A percentile compares a stretch with the other conserved stretches of the same genome.
These are phyloP conservation scores for Anoplolepis gracilipes DNA, from an alignment of 1,140 invertebrate species.

Conservation along the genomic window DNA sequence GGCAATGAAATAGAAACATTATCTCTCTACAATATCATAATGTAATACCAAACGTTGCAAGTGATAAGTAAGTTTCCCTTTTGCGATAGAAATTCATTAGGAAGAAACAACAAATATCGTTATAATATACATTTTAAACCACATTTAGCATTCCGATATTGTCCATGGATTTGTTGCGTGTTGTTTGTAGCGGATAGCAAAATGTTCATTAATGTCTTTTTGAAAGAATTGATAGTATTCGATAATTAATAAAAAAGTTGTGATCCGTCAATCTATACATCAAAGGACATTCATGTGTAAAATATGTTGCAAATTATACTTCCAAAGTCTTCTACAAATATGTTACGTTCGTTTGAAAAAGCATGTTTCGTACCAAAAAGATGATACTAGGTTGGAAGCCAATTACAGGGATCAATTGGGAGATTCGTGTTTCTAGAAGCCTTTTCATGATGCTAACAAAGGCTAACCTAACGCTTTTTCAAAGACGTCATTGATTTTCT, in stretches of 20 bases:
- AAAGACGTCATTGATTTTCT: constrained; percentile 33
- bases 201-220: constrained; percentile 47
- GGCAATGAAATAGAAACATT: constrained; percentile 21
- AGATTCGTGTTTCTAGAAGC: constrained; percentile 49
- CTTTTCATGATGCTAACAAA: constrained; percentile 32
- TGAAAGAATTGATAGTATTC: background rate
- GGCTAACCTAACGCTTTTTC: background rate
- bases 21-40: background rate
- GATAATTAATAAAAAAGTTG: background rate
- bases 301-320: background rate
- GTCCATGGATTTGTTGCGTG: constrained; percentile 27
- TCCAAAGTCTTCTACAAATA: background rate
- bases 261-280: background rate
- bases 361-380: background rate
- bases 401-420: constrained; percentile 33
- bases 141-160: background rate
- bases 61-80: constrained; percentile 16
- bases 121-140: background rate
- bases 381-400: constrained; percentile 3
- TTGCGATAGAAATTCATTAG: constrained; percentile 28
- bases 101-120: constrained; percentile 6
- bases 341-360: constrained; percentile 10
- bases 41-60: constrained; percentile 5
- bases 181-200: constrained; percentile 55
- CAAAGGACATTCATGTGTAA: background rate